Evolutionary conservation across 2,113 vertebrate species (phyloP).

Genomic region (Laterallus jamaicensis): DNA sequence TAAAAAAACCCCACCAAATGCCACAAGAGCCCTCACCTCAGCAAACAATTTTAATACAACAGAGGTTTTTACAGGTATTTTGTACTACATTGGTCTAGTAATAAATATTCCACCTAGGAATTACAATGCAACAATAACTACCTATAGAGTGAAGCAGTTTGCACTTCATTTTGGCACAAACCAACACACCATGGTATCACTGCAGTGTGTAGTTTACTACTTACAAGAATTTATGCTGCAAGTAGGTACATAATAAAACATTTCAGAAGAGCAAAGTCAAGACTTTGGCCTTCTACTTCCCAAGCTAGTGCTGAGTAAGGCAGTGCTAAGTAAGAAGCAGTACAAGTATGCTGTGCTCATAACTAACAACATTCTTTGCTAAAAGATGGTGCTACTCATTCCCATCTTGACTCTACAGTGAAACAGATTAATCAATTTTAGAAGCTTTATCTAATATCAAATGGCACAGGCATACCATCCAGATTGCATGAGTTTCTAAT

Average conservation of each 20-base stretch:
- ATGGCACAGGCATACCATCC: fast-evolving
- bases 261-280: neutral
- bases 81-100: neutral
- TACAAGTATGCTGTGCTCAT: too few species aligned
- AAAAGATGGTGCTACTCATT: too few species aligned
- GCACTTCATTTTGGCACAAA: neutral
- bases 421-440: neutral
- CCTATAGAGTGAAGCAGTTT: neutral
- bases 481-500: neutral
- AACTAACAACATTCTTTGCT: neutral
- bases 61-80: neutral
- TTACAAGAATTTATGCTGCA: neutral
- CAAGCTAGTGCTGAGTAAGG: fast-evolving
- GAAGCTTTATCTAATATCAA: neutral
- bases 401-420: neutral
- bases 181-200: fast-evolving
- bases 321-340: neutral
- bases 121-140: neutral
- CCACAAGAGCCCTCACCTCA: neutral
- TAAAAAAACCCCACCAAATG: neutral
- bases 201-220: fast-evolving
- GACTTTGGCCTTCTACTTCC: neutral
- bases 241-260: fast-evolving
- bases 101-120: fast-evolving
- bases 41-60: neutral